Evolutionary conservation across 2,113 vertebrate genomes (phyloP).

Genomic region (Eurystomus gularis): DNA sequence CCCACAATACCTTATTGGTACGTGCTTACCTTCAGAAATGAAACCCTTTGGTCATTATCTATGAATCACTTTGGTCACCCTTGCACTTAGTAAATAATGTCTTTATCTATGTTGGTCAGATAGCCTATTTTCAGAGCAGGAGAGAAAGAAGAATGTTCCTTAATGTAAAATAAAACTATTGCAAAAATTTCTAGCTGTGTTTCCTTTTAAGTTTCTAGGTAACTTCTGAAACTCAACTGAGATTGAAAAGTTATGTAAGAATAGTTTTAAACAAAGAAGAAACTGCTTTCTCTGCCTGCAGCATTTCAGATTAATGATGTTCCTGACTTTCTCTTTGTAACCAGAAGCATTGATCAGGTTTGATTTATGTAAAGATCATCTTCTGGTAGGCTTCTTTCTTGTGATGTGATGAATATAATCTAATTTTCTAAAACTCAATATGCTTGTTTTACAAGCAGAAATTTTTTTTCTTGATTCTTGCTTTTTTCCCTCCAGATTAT

Average conservation of each 20-base stretch:
- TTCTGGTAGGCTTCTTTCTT: not conserved
- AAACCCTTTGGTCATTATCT: conserved; percentile 1
- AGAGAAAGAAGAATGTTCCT: not conserved
- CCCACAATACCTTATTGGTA: not conserved
- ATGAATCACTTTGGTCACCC: conserved; percentile 18
- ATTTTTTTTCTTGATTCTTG: not conserved
- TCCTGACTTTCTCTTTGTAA: conserved; percentile 14
- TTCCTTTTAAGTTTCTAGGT: conserved; percentile 44
- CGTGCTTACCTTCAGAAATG: not conserved
- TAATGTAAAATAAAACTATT: not conserved
- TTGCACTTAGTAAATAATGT: conserved; percentile 44
- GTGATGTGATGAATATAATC: not conserved
- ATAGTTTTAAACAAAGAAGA: not conserved
- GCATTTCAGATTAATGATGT: conserved; percentile 16
- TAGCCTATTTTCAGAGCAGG: not conserved
- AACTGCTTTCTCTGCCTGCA: not conserved
- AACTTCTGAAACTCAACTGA: conserved; percentile 36
- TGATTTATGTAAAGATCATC: conserved; percentile 21
- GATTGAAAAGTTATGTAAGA: conserved; percentile 30
- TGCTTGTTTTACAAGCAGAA: not conserved
- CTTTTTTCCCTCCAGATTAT: not conserved
- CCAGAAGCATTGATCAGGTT: conserved; percentile 32
- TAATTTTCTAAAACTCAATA: not conserved
- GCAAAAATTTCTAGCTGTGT: conserved; percentile 12
- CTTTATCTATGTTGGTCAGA: conserved; percentile 48